Evolutionary conservation across 2,113 vertebrate genomes (phyloP).

Genomic region (Acanthochromis polyacanthus): DNA sequence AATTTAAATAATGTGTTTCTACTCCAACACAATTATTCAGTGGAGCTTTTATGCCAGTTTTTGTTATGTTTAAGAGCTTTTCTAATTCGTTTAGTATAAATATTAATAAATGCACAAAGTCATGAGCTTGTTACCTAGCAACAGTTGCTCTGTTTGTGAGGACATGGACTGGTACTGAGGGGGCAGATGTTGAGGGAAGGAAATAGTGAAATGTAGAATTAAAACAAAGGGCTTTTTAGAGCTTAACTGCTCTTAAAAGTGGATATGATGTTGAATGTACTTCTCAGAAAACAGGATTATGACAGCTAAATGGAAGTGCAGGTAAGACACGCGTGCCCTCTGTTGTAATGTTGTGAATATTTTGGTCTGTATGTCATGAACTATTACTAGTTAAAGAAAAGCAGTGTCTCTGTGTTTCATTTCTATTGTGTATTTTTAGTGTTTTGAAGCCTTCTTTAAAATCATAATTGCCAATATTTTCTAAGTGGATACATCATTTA

Average conservation of each 20-base stretch:
- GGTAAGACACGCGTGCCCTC: too few species aligned
- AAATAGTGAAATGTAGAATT: background rate
- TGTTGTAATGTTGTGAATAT: too few species aligned
- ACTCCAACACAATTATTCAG: background rate
- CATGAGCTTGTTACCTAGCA: conserved; percentile 20
- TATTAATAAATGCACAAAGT: conserved; percentile 5
- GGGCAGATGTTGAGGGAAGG: conserved; percentile 16
- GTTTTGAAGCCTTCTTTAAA: background rate
- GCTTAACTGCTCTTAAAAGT: background rate
- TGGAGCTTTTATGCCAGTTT: background rate
- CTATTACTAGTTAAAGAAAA: background rate
- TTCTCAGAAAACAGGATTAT: background rate
- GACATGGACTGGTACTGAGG: background rate
- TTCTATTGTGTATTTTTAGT: background rate
- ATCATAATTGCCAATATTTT: background rate
- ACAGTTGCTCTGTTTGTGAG: conserved; percentile 1
- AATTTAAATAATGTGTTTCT: background rate
- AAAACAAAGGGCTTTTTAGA: background rate
- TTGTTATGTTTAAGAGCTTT: background rate
- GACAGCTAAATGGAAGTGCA: background rate
- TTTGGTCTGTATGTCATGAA: too few species aligned
- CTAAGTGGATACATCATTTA: background rate
- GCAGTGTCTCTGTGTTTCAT: background rate
- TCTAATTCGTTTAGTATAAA: background rate
- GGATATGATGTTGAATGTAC: background rate